Percentiles rank a stretch among this genome's conserved stretches.
These are phyloP conservation scores for Bujurquina vittata DNA, from an alignment of 2,113 vertebrate species.

Conservation along the genomic window DNA sequence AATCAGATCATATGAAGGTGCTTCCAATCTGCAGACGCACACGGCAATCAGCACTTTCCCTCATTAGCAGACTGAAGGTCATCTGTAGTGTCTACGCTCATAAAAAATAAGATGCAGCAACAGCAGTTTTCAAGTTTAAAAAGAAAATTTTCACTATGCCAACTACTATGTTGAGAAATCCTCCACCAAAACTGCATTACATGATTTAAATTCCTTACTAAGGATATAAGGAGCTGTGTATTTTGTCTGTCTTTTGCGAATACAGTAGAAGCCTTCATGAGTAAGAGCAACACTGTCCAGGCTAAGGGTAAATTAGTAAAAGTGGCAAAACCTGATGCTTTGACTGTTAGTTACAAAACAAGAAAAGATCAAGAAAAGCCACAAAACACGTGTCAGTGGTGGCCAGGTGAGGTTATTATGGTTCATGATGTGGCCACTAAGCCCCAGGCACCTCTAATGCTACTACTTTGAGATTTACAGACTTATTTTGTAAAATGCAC, in stretches of 20 bases:
- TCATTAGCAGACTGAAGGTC: constrained; percentile 63
- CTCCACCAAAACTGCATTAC: background rate
- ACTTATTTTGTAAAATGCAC: background rate
- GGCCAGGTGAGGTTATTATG: background rate
- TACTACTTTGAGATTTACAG: fast-evolving
- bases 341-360: background rate
- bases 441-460: background rate
- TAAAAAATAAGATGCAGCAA: background rate
- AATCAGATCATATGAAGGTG: constrained; percentile 54
- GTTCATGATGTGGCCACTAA: background rate
- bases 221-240: background rate
- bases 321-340: background rate
- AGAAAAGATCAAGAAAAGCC: background rate
- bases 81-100: background rate
- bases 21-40: constrained; percentile 44
- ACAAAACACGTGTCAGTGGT: background rate
- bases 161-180: background rate
- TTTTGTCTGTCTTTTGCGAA: too few species aligned
- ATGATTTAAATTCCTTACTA: background rate
- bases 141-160: background rate
- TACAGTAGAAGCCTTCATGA: too few species aligned
- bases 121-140: constrained; percentile 6
- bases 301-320: background rate
- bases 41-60: constrained; percentile 52
- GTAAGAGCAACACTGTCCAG: background rate